phyloP scores from a whole-genome alignment of 2,113 vertebrate genomes.

The Amphiprion percula region DNA sequence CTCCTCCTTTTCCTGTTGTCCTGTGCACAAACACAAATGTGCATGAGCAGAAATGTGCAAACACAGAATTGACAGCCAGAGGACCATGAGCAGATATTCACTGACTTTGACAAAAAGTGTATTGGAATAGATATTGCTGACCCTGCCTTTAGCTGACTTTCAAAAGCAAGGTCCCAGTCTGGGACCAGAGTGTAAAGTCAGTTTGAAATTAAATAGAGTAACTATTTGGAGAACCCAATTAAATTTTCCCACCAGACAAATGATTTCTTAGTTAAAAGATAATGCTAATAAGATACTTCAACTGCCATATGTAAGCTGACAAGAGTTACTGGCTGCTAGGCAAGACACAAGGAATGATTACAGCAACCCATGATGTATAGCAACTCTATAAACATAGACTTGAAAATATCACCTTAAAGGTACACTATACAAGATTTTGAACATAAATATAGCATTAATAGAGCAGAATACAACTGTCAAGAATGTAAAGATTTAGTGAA shows the following conservation, averaged over 20 bases:
- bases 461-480: no score
- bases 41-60: no score
- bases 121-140: no score
- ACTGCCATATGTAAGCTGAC: no score
- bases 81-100: no score
- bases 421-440: no score
- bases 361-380: background rate
- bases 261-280: background rate
- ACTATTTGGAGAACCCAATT: constrained; percentile 1
- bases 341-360: constrained; percentile 1
- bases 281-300: background rate
- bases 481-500: no score
- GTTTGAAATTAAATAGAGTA: background rate
- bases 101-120: no score
- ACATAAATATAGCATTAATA: no score
- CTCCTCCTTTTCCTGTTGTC: no score
- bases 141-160: constrained; percentile 13
- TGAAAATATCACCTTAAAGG: background rate
- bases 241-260: constrained; percentile 1
- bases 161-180: constrained; percentile 4
- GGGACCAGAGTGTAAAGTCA: constrained; percentile 2
- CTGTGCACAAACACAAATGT: no score
- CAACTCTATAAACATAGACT: background rate
- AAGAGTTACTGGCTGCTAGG: background rate
- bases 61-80: no score